Evolutionary conservation across 2,113 vertebrate species (phyloP).

Genomic region (Calyptommatus sinebrachiatus): DNA sequence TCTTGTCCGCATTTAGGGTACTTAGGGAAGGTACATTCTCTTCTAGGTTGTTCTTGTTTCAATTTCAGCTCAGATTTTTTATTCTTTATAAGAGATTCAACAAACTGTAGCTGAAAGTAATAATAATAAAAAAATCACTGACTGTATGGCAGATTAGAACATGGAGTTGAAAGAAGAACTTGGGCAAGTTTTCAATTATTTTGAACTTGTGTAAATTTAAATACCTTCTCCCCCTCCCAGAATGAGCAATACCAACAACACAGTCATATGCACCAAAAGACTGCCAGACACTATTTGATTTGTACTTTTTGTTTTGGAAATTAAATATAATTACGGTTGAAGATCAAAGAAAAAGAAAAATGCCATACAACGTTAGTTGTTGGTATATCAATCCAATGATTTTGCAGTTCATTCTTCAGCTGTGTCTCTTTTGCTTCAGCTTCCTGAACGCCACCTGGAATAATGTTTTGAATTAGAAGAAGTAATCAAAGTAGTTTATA

Average conservation of each 20-base stretch:
- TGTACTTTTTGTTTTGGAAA: slow-evolving; percentile 1
- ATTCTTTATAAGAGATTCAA: slow-evolving; percentile 69
- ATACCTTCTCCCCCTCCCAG: no score
- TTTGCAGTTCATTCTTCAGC: slow-evolving; percentile 68
- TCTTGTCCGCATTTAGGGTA: slow-evolving; percentile 75
- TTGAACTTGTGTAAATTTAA: no score
- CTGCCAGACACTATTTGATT: neutral
- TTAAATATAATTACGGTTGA: neutral
- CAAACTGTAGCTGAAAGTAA: slow-evolving; percentile 69
- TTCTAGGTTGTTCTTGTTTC: slow-evolving; percentile 70
- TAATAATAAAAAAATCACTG: neutral
- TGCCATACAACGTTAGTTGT: slow-evolving; percentile 66
- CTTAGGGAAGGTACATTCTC: slow-evolving; percentile 76
- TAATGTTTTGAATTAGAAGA: slow-evolving; percentile 7
- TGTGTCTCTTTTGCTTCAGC: slow-evolving; percentile 69
- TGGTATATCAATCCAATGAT: slow-evolving; percentile 65
- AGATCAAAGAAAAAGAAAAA: slow-evolving; percentile 16
- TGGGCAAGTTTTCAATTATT: no score
- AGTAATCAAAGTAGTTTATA: neutral
- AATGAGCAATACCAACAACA: no score
- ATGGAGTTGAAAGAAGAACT: no score
- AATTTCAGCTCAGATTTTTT: slow-evolving; percentile 67
- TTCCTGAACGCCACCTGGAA: slow-evolving; percentile 72
- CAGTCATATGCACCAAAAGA: no score
- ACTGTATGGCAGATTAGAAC: no score